Evolutionary conservation across 2,888 invertebrate genomes (phyloP).

Genomic region (Strigamia transsilvanica): DNA sequence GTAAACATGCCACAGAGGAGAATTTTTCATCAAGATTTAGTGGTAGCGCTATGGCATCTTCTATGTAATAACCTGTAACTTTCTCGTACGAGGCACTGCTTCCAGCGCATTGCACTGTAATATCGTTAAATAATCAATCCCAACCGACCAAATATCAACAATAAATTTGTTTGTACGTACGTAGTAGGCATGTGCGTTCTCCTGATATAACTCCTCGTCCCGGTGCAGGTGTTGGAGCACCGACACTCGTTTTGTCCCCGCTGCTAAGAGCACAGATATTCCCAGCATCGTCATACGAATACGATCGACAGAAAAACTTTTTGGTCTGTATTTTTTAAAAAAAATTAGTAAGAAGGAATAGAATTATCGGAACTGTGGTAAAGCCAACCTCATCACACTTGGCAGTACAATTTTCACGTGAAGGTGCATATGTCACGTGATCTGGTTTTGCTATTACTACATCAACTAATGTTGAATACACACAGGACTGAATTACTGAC

Average conservation of each 20-base stretch:
- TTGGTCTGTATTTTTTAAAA: conserved; percentile 60
- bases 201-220: conserved; percentile 54
- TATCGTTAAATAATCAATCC: not conserved
- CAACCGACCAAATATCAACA: not conserved
- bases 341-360: not conserved
- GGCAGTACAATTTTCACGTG: not conserved
- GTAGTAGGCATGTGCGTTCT: conserved; percentile 50
- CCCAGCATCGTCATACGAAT: conserved; percentile 62
- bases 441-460: conserved; percentile 48
- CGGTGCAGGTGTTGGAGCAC: conserved; percentile 58
- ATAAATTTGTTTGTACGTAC: not conserved
- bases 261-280: conserved; percentile 66
- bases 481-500: conserved; percentile 50
- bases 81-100: conserved; percentile 66
- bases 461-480: conserved; percentile 10
- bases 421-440: conserved; percentile 18
- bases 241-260: conserved; percentile 64
- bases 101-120: conserved; percentile 64
- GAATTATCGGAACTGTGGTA: not conserved
- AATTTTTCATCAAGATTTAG: conserved; percentile 61
- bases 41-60: conserved; percentile 64
- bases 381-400: conserved; percentile 48
- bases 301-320: conserved; percentile 65
- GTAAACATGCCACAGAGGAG: conserved; percentile 58
- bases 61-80: conserved; percentile 64